Evolutionary conservation across 2,888 invertebrate species (phyloP), one percentile per base, ranked within the genome.

Genomic region (Callyntrura guangdongensis): DNA sequence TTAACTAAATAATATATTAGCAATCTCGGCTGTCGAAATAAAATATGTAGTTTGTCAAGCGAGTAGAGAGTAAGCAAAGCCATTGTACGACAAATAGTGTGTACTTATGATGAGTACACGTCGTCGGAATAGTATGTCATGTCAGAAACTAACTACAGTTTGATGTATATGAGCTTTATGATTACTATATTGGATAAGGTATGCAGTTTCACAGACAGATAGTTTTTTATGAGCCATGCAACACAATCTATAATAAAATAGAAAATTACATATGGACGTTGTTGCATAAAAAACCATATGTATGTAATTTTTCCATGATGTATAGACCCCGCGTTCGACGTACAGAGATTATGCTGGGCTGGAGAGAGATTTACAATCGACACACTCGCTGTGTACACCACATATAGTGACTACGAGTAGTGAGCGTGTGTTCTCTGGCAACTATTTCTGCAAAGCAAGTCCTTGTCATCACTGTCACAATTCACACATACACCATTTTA

Each of bases 1-100:
- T 27, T 79, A 81, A 25, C 49, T 49, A 22, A 77, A 77, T 81
- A 81, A 81, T 61, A 36, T 81, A 81, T 81, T 81, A 81, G 36
- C 61, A 61, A 61, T 81, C 36, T 61, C 36, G 27, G 36, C 8
- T 14, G 36, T 45, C 45, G 59, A 81, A 81, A 81, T 61, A 61
- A 81, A 81, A 45, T 36, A 36, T 36, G 59, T 59, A 56, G 56
- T 81, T 59, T 59, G 81, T 81, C 81, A 81, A 81, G 61, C 3
- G 5, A 27, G 27, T 22, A 20, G 36, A 36, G 36, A 36, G 36
- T 6, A 36, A 36, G 36, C 20, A 67, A 67, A 25, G 5, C 12
- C 11, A 67, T 5, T 11, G 9, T 27, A 11, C 36, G n/a, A 64
- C 20, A 22, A n/a, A 64, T 27, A 27, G 6, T 56, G n/a, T 27